Base-by-base conservation (phyloP, 2,888 invertebrate species). In the Clostera curtula region DNA sequence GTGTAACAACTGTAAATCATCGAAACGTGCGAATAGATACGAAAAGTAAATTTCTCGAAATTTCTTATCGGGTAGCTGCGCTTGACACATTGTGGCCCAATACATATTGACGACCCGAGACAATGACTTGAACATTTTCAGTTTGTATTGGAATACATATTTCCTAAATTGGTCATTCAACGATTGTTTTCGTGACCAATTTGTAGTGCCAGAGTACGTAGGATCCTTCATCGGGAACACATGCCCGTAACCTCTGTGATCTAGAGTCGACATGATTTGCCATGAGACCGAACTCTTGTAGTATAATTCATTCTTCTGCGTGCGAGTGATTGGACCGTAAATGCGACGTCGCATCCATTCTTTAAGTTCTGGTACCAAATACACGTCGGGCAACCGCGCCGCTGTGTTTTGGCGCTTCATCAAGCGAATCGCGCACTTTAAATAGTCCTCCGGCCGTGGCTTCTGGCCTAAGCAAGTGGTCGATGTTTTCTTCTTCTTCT, bases 291-390 rank as follows among this genome's bases (percentile, higher is more conserved):
- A 45, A 22, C 76, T 76, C 38, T 60, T 57, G 0, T 42, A 40
- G 22, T 68, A 18, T 38, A 63, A 48, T 13, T 51, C 40, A 8
- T 33, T 32, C 34, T 56, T 75, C 19, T 67, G 49, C 2, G 14
- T 7, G 1, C 12, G 16, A 4, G 56, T 54, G 15, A 50, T 42
- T 0, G 70, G 69, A 0, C 82, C 82, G 25, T 64, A 46, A 5
- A 80, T 60, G 8, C 82, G 65, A 3, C 42, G 36, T 6, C 77
- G 66, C 80, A 82, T 82, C 82, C 82, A 82, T 47, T 73, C 79
- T 15, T 56, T 60, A 3, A 82, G 56, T 31, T 77, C 79, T 4
- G 82, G 77, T 2, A 61, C 71, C 12, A 68, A 43, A 30, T 80
- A 68, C 9, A 73, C 37, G 20, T 80, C 79, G 0, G 82, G 82